Evolutionary conservation across 2,113 vertebrate species (phyloP), one percentile per base, ranked within the genome.

Genomic region (Pomatorhinus ruficollis): DNA sequence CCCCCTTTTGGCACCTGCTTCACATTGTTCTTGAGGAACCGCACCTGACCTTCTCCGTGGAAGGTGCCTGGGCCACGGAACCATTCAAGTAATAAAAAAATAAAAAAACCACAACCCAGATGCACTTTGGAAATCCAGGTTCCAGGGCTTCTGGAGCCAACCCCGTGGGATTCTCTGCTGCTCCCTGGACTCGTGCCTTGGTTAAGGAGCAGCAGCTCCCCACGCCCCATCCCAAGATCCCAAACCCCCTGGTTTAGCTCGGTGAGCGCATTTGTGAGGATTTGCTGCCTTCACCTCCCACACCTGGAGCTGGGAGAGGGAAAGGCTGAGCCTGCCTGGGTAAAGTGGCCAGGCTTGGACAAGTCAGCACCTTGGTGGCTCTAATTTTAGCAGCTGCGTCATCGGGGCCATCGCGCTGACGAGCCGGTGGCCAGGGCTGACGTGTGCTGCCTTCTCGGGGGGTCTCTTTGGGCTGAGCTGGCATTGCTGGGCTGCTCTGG

Each of bases 361-460:
- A 88, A 94, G 86, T 50, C 95, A 95, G 95, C 96, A 95, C 91
- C 95, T 83, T 10, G 27, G 1, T 81, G 76, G 63, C 50, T 90
- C 95, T 95, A 96, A 96, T 95, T 95, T 87, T 95, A 97, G 96
- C 93, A 93, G 69, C 90, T 95, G 93, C 94, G 93, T 97, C 96
- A 97, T 9, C 27, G 70, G 65, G 93, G 83, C 87, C 94, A 54
- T 9, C 2, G 90, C 2, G 17, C 66, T 93, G 96, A 69, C 5
- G 76, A 93, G 94, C 90, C 0, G 15, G 10, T 75, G 95, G 92
- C 60, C 19, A 19, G 83, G 40, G 13, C 95, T 93, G 93, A 94
- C 56, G 83, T 5, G 11, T 0, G 21, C 60, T 49, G 89, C 11
- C 85, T 72, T 33, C 59, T 45, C n/a, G 9, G 6, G 52, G 74